These are phyloP conservation scores for Prunella himalayana DNA, from an alignment of 2,113 vertebrate genomes.

Conservation along the genomic window DNA sequence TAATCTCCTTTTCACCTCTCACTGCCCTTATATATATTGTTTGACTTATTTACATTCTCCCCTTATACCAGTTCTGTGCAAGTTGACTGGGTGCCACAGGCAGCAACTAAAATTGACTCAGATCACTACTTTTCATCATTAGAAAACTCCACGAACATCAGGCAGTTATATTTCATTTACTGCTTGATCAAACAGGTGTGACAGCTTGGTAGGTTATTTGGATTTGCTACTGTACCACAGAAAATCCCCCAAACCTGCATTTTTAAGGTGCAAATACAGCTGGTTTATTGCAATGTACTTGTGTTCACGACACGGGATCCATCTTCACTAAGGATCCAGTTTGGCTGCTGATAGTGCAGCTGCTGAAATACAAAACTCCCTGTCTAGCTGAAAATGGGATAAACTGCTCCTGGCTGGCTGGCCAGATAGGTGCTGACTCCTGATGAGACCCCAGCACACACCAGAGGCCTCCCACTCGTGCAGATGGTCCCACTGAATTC, in stretches of 20 bases:
- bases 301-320: background rate
- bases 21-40: background rate
- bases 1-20: background rate
- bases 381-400: background rate
- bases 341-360: background rate
- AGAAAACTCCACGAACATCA: background rate
- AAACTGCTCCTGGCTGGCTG: background rate
- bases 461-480: background rate
- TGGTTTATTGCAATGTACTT: background rate
- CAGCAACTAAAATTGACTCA: background rate
- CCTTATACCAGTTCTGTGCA: background rate
- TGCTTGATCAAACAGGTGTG: background rate
- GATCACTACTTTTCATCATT: background rate
- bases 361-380: background rate
- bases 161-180: slow-evolving; percentile 8
- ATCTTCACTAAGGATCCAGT: background rate
- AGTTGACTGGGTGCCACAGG: background rate
- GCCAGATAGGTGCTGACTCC: background rate
- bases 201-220: background rate
- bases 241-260: background rate
- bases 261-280: background rate
- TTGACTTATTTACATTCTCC: background rate
- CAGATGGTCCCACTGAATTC: background rate
- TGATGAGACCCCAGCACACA: background rate
- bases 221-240: background rate